Percentiles rank a stretch among this genome's conserved stretches.
Evolutionary conservation across 2,113 vertebrate species (phyloP).

Genomic region (Anolis sagrei): DNA sequence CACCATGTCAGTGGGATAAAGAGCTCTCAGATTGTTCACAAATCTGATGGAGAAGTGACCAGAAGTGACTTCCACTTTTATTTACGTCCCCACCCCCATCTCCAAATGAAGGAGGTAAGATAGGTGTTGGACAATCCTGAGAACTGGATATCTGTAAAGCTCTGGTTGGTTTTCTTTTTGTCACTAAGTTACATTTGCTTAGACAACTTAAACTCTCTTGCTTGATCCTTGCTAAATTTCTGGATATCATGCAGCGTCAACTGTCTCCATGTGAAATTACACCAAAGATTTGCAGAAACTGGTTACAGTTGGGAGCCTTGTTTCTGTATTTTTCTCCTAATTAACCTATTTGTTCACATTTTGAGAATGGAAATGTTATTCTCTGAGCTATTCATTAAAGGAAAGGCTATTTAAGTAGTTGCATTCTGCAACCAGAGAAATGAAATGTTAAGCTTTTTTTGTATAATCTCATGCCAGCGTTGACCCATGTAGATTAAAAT

Average conservation of each 20-base stretch:
- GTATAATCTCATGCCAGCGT: constrained; percentile 81
- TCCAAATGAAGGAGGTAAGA: not conserved
- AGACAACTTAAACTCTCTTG: not conserved
- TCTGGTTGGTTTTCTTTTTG: not conserved
- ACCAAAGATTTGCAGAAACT: not conserved
- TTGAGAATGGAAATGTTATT: constrained; percentile 49
- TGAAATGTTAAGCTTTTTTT: constrained; percentile 76
- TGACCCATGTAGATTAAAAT: constrained; percentile 86
- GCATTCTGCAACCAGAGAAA: constrained; percentile 63
- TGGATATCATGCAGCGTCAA: not conserved
- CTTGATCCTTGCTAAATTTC: not conserved
- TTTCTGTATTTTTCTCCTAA: not conserved
- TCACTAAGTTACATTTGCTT: not conserved
- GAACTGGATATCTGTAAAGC: too few relatives aligned
- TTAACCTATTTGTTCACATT: constrained; percentile 24
- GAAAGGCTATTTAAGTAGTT: constrained; percentile 54
- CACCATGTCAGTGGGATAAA: too few relatives aligned
- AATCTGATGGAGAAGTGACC: too few relatives aligned
- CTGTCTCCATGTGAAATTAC: not conserved
- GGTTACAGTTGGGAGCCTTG: not conserved
- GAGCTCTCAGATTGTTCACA: too few relatives aligned
- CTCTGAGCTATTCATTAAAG: constrained; percentile 54
- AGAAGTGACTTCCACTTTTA: too few relatives aligned
- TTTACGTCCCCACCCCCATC: not conserved
- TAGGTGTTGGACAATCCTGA: not conserved